Conservation (phyloP, 1,140 invertebrate species). For the Caenorhabditis elegans region DNA sequence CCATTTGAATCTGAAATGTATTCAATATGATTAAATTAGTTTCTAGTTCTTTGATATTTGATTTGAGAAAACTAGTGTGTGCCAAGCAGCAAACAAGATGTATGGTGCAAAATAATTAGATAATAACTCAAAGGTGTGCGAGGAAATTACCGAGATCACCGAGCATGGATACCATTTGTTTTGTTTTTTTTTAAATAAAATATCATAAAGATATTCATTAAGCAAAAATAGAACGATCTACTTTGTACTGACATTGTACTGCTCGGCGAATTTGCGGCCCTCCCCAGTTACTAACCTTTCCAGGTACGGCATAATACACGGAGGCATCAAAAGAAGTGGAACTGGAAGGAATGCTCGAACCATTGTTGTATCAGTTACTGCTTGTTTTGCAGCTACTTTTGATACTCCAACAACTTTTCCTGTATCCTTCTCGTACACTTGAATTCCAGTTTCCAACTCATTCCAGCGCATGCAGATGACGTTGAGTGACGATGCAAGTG, state of each 20-base stretch:
- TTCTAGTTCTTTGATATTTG: too few relatives aligned
- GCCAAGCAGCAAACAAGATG: too few relatives aligned
- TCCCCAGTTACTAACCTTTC: slow-evolving; percentile 59
- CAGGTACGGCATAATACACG: slow-evolving; percentile 61
- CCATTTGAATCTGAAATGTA: slow-evolving; percentile 45
- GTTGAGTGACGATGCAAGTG: slow-evolving; percentile 69
- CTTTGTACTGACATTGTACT: too few relatives aligned
- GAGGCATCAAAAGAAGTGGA: slow-evolving; percentile 56
- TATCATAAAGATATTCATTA: too few relatives aligned
- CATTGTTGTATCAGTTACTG: slow-evolving; percentile 56
- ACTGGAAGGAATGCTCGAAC: slow-evolving; percentile 59
- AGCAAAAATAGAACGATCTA: too few relatives aligned
- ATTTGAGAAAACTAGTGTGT: too few relatives aligned
- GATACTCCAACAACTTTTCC: slow-evolving; percentile 69
- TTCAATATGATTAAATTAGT: not conserved
- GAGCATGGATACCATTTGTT: too few relatives aligned
- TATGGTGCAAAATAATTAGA: too few relatives aligned
- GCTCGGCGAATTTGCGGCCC: too few relatives aligned
- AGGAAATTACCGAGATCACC: too few relatives aligned
- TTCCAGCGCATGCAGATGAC: slow-evolving; percentile 70
- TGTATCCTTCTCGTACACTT: slow-evolving; percentile 67
- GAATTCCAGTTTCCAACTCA: slow-evolving; percentile 69
- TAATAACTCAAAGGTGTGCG: too few relatives aligned
- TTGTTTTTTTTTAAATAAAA: not conserved
- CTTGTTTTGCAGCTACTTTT: slow-evolving; percentile 69